phyloP scores from a whole-genome alignment of 2,888 invertebrate species.

The Drosophila ustulata region DNA sequence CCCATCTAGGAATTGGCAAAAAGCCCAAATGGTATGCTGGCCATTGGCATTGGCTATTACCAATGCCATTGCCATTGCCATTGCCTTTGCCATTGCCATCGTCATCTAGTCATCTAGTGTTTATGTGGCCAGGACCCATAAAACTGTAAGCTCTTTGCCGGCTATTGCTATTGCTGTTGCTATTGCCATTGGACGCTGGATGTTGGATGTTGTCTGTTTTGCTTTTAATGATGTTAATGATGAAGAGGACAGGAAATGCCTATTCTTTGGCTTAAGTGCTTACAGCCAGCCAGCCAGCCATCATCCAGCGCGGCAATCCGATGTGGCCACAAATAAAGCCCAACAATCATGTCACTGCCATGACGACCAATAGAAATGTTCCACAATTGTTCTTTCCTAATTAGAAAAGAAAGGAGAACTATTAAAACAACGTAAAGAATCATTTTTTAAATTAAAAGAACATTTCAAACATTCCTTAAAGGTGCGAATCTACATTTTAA shows the following conservation, averaged over 20 bases:
- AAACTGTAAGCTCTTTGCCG: conserved; percentile 53
- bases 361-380: not conserved
- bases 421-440: too few species aligned
- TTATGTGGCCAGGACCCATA: conserved; percentile 68
- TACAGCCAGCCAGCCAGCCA: conserved; percentile 9
- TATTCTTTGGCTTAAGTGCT: conserved; percentile 57
- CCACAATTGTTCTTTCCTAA: not conserved
- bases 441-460: too few species aligned
- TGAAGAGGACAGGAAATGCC: conserved; percentile 65
- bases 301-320: not conserved
- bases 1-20: conserved; percentile 63
- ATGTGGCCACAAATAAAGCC: not conserved
- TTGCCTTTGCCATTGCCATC: conserved; percentile 10
- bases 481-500: too few species aligned
- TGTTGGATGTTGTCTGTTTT: conserved; percentile 17
- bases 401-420: not conserved
- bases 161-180: conserved; percentile 19
- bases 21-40: conserved; percentile 52
- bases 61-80: conserved; percentile 2
- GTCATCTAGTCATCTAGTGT: conserved; percentile 25
- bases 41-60: conserved; percentile 1
- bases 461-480: too few species aligned
- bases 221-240: conserved; percentile 61
- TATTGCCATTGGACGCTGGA: not conserved
- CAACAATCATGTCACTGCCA: conserved; percentile 7